Percentiles rank a stretch among this genome's conserved stretches.
phyloP scores from a whole-genome alignment of 1,140 invertebrate genomes.

The Ericerus pela region DNA sequence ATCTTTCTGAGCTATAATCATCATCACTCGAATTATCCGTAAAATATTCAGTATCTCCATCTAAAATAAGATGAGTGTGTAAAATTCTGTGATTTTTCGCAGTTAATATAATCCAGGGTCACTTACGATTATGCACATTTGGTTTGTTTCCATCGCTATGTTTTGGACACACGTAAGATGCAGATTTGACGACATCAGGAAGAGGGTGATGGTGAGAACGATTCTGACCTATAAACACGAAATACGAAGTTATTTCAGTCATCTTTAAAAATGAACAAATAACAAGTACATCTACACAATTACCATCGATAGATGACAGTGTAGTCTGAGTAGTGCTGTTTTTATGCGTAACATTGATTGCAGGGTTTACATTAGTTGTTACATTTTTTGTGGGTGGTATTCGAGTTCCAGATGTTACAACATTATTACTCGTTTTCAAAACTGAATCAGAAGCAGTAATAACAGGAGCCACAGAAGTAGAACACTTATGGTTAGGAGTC shows the following conservation, averaged over 20 bases:
- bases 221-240: not conserved
- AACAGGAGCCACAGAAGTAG: not conserved
- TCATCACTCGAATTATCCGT: conserved; percentile 34
- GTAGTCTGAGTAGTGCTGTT: not conserved
- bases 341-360: not conserved
- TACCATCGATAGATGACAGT: not conserved
- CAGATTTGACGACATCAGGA: conserved; percentile 27
- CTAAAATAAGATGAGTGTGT: not conserved
- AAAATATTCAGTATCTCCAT: not conserved
- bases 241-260: too few relatives aligned
- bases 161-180: conserved; percentile 31
- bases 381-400: too few relatives aligned
- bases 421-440: too few relatives aligned
- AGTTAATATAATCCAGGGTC: conserved; percentile 16
- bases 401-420: too few relatives aligned
- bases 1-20: conserved; percentile 40
- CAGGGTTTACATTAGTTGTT: too few relatives aligned
- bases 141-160: conserved; percentile 36
- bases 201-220: conserved; percentile 27
- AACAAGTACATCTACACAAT: too few relatives aligned
- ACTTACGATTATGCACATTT: conserved; percentile 35
- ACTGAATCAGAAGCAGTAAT: too few relatives aligned
- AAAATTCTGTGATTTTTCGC: not conserved
- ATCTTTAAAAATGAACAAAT: too few relatives aligned
- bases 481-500: not conserved